Evolutionary conservation across 2,113 vertebrate genomes (phyloP), one percentile per base, ranked within the genome.

Genomic region (Chrysemys picta): DNA sequence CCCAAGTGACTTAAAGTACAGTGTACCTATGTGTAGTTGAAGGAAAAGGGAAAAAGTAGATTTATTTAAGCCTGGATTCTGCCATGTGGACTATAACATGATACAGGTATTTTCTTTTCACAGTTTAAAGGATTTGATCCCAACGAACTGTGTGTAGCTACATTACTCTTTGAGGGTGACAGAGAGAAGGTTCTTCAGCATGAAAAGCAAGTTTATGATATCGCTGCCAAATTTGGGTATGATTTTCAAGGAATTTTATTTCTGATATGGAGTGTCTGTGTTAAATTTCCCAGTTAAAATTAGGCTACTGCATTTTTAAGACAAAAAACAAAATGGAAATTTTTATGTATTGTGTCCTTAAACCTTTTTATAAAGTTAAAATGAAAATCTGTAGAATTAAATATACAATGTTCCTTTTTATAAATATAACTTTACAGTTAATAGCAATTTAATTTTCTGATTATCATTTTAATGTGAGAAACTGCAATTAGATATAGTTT

Each of bases 51-150:
- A 50, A 45, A 27, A 81, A 38, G 5, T 72, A 72, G 4, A 86
- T 88, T 42, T 17, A 81, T 9, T 35, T 49, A 47, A 29, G 47
- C 53, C 87, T 62, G 1, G 59, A 2, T 95, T 88, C 62, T 57
- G 4, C 35, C n/a, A 21, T 1, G 19, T n/a, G 92, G 47, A 56
- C 42, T 80, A 7, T 94, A 79, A 56, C 38, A 54, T 65, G 88
- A 97, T 56, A 47, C 82, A 69, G 65, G 80, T 31, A 38, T 82
- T 94, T 94, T 56, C 83, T 93, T 96, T 97, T 96, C 96, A 89
- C 98, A 99, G 99, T 99, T 99, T 97, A 99, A 99, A 99, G 99
- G 99, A 87, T 99, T 99, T 96, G 99, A 99, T 98, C 99, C 99
- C 62, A 98, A 99, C 97, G 87, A 98, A 83, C 89, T 99, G 96